These are phyloP conservation scores for Latheticus oryzae DNA, from an alignment of 2,888 invertebrate species.

Conservation along the genomic window DNA sequence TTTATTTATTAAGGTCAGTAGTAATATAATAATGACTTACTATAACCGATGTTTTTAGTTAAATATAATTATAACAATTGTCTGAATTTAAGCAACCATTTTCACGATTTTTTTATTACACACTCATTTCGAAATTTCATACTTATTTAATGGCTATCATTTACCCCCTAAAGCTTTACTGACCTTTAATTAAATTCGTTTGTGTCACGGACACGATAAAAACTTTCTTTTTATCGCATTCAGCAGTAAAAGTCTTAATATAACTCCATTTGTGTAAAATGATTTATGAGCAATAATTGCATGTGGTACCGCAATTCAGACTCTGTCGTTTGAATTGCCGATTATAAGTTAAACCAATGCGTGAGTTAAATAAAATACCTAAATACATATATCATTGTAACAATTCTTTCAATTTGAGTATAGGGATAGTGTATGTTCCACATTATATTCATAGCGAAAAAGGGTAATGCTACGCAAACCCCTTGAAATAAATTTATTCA, in stretches of 20 bases:
- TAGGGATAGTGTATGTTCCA: constrained; percentile 33
- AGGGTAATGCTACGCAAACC: too few relatives aligned
- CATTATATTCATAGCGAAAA: constrained; percentile 30
- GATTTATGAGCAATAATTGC: constrained; percentile 63
- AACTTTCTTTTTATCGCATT: constrained; percentile 38
- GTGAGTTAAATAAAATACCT: constrained; percentile 58
- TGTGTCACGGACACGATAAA: constrained; percentile 34
- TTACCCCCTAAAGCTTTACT: too few relatives aligned
- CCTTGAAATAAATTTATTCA: too few relatives aligned
- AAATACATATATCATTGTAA: constrained; percentile 55
- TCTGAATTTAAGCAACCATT: too few relatives aligned
- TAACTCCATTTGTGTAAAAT: constrained; percentile 60
- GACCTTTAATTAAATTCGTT: constrained; percentile 41
- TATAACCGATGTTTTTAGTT: too few relatives aligned
- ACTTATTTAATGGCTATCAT: too few relatives aligned
- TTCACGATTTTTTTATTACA: too few relatives aligned
- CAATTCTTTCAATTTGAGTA: constrained; percentile 51
- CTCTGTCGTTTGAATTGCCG: constrained; percentile 53
- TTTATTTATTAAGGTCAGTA: too few relatives aligned
- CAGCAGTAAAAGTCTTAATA: constrained; percentile 58
- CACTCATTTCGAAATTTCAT: too few relatives aligned
- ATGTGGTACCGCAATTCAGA: constrained; percentile 61
- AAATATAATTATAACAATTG: too few relatives aligned
- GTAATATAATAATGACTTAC: too few relatives aligned
- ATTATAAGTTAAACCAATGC: constrained; percentile 57